Evolutionary conservation across 2,797 vertebrate genomes (phyloP), one percentile per base, ranked within the genome.

Genomic region (Pteronotus mesoamericanus): DNA sequence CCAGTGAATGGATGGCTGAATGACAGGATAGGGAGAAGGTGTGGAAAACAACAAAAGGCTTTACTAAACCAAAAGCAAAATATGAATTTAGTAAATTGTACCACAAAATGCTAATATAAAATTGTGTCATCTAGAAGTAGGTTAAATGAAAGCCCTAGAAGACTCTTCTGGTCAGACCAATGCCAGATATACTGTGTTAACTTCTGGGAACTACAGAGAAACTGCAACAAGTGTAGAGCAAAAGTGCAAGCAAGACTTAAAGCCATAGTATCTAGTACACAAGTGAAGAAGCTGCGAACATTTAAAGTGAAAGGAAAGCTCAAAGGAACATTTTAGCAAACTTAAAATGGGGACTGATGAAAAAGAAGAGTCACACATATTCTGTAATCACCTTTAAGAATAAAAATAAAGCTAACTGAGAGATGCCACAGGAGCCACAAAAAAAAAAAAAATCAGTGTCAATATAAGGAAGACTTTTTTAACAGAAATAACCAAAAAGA

Each of bases 41-140:
- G 2, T 59, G 34, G 59, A 34, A 87, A 59, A 48, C 44, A 48
- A 61, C 10, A 26, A 75, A 2, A 51, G 9, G 22, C 21, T 53
- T 74, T 66, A 66, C n/a, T 55, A 29, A 91, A 32, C 10, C n/a
- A 78, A 83, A 94, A 95, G 16, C 14, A 91, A 87, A 95, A 84
- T 42, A 87, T 18, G 42, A 95, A 90, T 42, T 87, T 84, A 91
- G 57, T 44, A 91, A 66, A 84, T 64, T 68, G 93, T 51, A 39
- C 34, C 71, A 64, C 10, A 77, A 77, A 61, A 53, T 44, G n/a
- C n/a, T 64, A 59, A 72, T 22, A 39, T 24, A n/a, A 39, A 80
- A 42, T 34, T 64, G 42, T 6, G 29, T 68, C 44, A 51, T 16
- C 18, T 61, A 57, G 16, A 57, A 61, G 44, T 46, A 71, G 59